Percentiles rank a stretch among this genome's conserved stretches.
Evolutionary conservation across 1,140 invertebrate species (phyloP).

Genomic region (Aleiodes sp.): DNA sequence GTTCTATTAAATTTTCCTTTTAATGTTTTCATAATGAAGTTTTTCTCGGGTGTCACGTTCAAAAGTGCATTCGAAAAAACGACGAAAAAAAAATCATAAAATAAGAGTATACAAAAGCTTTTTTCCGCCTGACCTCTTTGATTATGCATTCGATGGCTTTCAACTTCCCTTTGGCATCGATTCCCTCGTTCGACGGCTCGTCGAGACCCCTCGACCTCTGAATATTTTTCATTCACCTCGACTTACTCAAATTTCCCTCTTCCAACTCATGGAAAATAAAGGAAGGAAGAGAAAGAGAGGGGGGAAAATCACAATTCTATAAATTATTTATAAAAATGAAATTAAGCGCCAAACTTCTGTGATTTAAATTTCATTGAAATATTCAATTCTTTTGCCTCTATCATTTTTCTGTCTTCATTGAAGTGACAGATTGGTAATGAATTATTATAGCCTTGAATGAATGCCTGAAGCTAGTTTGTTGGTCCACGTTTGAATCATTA

Average conservation of each 20-base stretch:
- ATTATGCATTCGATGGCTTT: slow-evolving; percentile 39
- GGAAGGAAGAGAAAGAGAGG: too few species aligned
- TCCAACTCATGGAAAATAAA: too few species aligned
- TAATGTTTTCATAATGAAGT: too few species aligned
- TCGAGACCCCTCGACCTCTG: background rate
- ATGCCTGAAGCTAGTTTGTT: background rate
- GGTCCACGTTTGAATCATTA: slow-evolving; percentile 38
- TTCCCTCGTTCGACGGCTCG: background rate
- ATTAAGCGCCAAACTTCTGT: too few species aligned
- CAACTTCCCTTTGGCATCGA: slow-evolving; percentile 24
- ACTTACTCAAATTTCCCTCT: too few species aligned
- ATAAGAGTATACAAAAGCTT: background rate
- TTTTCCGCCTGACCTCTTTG: slow-evolving; percentile 36
- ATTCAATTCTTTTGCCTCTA: too few species aligned
- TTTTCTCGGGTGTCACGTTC: too few species aligned
- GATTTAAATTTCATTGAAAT: too few species aligned
- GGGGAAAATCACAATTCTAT: background rate
- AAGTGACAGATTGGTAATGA: background rate
- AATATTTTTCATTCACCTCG: background rate
- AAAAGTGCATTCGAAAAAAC: too few species aligned
- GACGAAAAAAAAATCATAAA: background rate
- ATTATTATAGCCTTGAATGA: slow-evolving; percentile 2
- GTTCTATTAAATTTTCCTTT: too few species aligned
- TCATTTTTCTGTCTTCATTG: background rate
- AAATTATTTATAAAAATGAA: slow-evolving; percentile 9